Evolutionary conservation across 1,140 invertebrate genomes (phyloP).

Genomic region (Cherax quadricarinatus): DNA sequence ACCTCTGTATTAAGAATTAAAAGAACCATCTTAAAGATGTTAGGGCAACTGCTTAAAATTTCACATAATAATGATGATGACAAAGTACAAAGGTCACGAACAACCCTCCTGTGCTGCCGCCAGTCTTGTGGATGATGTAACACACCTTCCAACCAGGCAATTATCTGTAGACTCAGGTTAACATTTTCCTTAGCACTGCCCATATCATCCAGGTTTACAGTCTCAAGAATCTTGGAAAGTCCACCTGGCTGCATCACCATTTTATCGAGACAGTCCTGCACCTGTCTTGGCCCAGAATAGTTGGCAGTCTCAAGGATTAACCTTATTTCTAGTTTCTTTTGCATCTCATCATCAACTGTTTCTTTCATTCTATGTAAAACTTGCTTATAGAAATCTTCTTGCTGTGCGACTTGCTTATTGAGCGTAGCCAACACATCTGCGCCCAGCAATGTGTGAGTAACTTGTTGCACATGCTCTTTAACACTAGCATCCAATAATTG

Average conservation of each 20-base stretch:
- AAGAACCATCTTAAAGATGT: constrained; percentile 10
- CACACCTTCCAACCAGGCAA: constrained; percentile 14
- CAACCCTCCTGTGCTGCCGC: background rate
- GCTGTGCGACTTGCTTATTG: constrained; percentile 18
- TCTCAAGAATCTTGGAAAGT: background rate
- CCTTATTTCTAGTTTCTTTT: background rate
- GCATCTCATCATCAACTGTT: background rate
- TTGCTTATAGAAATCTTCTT: background rate
- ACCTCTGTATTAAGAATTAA: constrained; percentile 31
- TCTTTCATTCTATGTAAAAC: constrained; percentile 1
- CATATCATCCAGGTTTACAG: background rate
- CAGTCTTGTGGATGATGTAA: background rate
- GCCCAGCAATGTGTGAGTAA: background rate
- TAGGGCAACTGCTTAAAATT: background rate
- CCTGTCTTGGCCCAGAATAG: background rate
- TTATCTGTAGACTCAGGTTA: background rate
- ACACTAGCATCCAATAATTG: constrained; percentile 33
- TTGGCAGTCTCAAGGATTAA: constrained; percentile 31
- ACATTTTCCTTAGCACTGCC: background rate
- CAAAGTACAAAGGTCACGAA: background rate
- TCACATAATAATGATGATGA: background rate
- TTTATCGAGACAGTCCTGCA: background rate
- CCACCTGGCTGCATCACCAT: background rate
- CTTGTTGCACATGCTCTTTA: constrained; percentile 22
- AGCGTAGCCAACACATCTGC: background rate